Conservation (phyloP, 2,797 vertebrate genomes). For the Lagothrix lagotricha region DNA sequence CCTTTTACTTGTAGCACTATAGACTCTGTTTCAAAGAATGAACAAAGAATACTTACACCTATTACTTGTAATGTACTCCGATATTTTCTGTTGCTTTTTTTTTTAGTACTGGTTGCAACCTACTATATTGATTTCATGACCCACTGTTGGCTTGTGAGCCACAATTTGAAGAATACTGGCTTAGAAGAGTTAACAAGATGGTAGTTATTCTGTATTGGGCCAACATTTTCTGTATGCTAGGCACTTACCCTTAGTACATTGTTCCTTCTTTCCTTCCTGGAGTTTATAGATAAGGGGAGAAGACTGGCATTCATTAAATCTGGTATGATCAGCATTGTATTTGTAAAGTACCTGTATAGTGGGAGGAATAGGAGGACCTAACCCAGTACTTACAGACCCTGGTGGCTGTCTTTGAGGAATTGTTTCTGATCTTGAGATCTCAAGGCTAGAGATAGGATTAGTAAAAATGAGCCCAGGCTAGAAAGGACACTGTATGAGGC, state of each 20-base stretch:
- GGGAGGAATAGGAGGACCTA: background rate
- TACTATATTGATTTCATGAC: background rate
- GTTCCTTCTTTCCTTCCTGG: background rate
- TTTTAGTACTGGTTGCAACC: background rate
- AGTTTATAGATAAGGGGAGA: background rate
- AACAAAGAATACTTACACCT: background rate
- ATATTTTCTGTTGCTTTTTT: background rate
- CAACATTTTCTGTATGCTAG: background rate
- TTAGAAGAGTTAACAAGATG: conserved; percentile 21
- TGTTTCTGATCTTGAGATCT: background rate
- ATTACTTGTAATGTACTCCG: background rate
- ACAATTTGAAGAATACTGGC: conserved; percentile 31
- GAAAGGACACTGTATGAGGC: background rate
- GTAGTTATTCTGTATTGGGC: background rate
- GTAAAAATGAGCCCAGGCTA: background rate
- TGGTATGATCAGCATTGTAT: background rate
- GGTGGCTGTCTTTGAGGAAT: background rate
- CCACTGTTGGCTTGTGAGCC: background rate
- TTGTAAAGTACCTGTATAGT: background rate
- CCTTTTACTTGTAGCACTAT: background rate
- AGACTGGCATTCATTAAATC: background rate
- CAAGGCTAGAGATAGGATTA: background rate
- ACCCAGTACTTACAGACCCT: background rate
- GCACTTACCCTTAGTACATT: background rate
- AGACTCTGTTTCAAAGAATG: background rate